These are phyloP conservation scores for Seriola aureovittata DNA, from an alignment of 2,113 vertebrate species.

Conservation along the genomic window DNA sequence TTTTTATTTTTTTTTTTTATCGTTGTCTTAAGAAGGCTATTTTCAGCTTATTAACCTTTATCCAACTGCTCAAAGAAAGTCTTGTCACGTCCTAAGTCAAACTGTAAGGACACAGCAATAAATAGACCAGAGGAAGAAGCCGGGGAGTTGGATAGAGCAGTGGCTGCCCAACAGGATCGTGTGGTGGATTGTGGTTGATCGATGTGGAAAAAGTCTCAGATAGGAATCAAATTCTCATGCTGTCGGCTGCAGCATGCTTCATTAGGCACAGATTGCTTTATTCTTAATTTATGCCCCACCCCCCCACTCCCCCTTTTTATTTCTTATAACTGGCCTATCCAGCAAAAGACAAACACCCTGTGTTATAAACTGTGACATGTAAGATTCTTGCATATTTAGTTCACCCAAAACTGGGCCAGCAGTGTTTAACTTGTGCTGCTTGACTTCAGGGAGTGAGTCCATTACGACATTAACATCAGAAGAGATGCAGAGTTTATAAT, in stretches of 20 bases:
- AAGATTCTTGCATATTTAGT: too few relatives aligned
- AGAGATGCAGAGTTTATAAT: too few relatives aligned
- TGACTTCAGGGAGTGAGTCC: too few relatives aligned
- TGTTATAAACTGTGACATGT: too few relatives aligned
- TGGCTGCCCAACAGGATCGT: background rate
- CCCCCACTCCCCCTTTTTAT: too few relatives aligned
- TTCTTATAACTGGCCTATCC: too few relatives aligned
- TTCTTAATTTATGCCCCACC: background rate
- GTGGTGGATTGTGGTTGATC: slow-evolving; percentile 23
- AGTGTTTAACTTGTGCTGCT: too few relatives aligned
- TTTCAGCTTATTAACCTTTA: slow-evolving; percentile 56
- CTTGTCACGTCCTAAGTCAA: slow-evolving; percentile 1
- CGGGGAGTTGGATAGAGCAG: background rate
- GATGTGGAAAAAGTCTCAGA: slow-evolving; percentile 14
- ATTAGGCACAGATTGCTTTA: slow-evolving; percentile 48
- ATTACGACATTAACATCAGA: too few relatives aligned
- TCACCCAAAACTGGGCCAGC: too few relatives aligned
- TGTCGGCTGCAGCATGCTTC: slow-evolving; percentile 19
- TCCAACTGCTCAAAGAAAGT: slow-evolving; percentile 11
- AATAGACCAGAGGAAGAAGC: slow-evolving; percentile 12
- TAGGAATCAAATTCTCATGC: slow-evolving; percentile 44
- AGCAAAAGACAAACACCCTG: too few relatives aligned
- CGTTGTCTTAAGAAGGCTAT: slow-evolving; percentile 19
- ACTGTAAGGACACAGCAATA: slow-evolving; percentile 12
- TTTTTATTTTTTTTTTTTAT: background rate